Base-by-base conservation (phyloP, 2,797 vertebrate genomes). In the Ctenopoma multispine region DNA sequence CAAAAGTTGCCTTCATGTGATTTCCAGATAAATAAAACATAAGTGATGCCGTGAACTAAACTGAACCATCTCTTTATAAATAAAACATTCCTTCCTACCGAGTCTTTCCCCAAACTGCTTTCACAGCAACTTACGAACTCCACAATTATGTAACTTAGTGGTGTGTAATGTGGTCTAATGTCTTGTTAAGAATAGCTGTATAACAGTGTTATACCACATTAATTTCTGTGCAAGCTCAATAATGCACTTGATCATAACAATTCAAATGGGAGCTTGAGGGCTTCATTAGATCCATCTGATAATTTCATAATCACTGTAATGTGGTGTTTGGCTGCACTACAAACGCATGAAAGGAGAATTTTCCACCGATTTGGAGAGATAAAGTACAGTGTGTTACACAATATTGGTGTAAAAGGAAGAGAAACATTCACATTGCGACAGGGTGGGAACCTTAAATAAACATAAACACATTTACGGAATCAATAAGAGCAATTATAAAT, bases 1-100 rank as follows among this genome's bases (percentile, higher is more conserved):
- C 89, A 92, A 90, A 90, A 86, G 80, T 90, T 69, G 82, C 81
- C 79, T 88, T 85, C 80, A 81, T 88, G 82, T 77, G 69, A 88
- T 90, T 79, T 70, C 67, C 59, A 69, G 50, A 91, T 91, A 89
- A 90, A 92, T 91, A 90, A 93, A 92, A 90, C 88, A 91, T 85
- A 75, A 86, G 62, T 50, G 59, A 68, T 51, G 79, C 87, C 10
- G 48, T 76, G 88, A 82, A 88, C 88, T 87, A 85, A 87, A 87
- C 78, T 86, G 83, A 91, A 90, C 85, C 20, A 2, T 67, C 76
- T 75, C 80, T 73, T 83, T 46, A 89, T 91, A 83, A 93, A 92
- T 93, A 89, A 92, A 89, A 89, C 65, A 91, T 83, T 48, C 41
- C 56, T 74, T 78, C 63, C 72, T 29, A 23, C 55, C 65, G 51